phyloP scores from a whole-genome alignment of 2,797 vertebrate genomes.

The Typhlichthys eigenmanni region DNA sequence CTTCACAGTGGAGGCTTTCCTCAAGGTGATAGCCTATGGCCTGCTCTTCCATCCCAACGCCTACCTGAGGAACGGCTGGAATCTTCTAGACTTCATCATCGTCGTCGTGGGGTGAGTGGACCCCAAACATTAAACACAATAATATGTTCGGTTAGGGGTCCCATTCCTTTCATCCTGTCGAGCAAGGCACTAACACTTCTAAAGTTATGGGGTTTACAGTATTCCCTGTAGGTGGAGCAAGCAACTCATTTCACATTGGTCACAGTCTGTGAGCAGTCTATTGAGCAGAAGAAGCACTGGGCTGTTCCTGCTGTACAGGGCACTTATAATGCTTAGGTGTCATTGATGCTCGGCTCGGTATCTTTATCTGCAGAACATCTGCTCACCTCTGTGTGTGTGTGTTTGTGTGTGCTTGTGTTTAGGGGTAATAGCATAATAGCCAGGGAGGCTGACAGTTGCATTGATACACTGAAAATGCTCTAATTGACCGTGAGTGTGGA shows the following conservation, averaged over 20 bases:
- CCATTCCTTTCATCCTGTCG: too few relatives aligned
- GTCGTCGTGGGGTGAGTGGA: conserved; percentile 96
- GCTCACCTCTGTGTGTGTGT: conserved; percentile 44
- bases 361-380: conserved; percentile 64
- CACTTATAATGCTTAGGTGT: conserved; percentile 50
- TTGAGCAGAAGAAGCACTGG: too few relatives aligned
- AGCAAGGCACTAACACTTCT: too few relatives aligned
- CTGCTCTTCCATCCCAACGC: conserved; percentile 98
- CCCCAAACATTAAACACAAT: too few relatives aligned
- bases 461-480: conserved; percentile 59
- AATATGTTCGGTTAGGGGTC: too few relatives aligned
- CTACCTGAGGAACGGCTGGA: conserved; percentile 99
- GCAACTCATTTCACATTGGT: too few relatives aligned
- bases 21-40: conserved; percentile 99
- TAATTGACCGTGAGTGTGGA: conserved; percentile 53
- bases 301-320: conserved; percentile 18
- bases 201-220: too few relatives aligned
- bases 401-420: conserved; percentile 10
- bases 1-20: conserved; percentile 99
- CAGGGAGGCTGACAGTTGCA: conserved; percentile 57
- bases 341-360: conserved; percentile 61
- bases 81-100: conserved; percentile 98
- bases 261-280: too few relatives aligned
- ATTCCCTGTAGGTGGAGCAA: too few relatives aligned
- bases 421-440: conserved; percentile 41